A percentile compares a stretch with the other conserved stretches of the same genome.
Evolutionary conservation across 2,113 vertebrate genomes (phyloP).

Genomic region (Tiliqua scincoides): DNA sequence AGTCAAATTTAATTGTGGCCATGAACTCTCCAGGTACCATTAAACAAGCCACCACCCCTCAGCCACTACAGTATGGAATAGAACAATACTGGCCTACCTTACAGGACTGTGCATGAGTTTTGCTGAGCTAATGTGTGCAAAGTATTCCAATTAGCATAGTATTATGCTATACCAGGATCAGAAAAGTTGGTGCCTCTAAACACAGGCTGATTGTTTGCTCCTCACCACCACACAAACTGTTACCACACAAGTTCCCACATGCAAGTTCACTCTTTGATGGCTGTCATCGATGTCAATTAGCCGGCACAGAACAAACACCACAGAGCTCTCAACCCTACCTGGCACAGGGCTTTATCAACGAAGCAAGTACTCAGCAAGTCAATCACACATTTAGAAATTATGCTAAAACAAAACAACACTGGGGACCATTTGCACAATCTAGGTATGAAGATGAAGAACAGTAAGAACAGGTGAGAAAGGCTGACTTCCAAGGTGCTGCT

Average conservation of each 20-base stretch:
- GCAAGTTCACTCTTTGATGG: background rate
- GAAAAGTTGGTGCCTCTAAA: background rate
- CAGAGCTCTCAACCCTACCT: background rate
- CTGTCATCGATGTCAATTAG: background rate
- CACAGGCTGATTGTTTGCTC: too few species aligned
- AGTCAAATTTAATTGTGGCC: too few species aligned
- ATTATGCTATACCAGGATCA: background rate
- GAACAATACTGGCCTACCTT: too few species aligned
- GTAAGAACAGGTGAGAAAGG: background rate
- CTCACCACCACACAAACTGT: background rate
- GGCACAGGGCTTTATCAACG: background rate
- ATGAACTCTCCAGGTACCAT: too few species aligned
- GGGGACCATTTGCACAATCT: background rate
- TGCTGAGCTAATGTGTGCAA: too few species aligned
- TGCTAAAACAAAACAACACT: background rate
- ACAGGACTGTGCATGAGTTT: too few species aligned
- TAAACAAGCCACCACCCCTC: too few species aligned
- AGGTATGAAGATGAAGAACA: background rate
- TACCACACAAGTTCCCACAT: background rate
- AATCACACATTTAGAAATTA: background rate
- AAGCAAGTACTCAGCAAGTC: background rate
- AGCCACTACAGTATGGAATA: too few species aligned
- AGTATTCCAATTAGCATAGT: background rate
- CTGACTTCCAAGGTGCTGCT: background rate
- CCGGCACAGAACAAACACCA: background rate